Evolutionary conservation across 2,113 vertebrate species (phyloP).

Genomic region (Oncorhynchus mykiss): DNA sequence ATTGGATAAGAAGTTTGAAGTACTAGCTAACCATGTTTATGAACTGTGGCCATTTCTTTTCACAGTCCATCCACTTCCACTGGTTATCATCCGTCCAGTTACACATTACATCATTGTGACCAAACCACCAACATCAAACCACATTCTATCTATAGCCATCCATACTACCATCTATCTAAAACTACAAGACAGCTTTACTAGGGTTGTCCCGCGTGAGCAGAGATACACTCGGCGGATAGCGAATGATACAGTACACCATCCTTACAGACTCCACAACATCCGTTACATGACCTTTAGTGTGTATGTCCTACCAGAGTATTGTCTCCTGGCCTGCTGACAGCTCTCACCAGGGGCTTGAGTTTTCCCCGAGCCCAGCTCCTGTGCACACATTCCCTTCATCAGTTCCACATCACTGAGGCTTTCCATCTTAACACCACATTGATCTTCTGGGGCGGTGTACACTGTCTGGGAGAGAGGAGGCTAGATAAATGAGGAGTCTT

Average conservation of each 20-base stretch:
- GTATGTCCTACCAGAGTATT: neutral
- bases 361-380: constrained; percentile 2
- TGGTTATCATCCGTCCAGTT: too few relatives aligned
- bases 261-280: neutral
- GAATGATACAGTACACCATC: neutral
- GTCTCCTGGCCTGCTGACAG: neutral
- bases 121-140: too few relatives aligned
- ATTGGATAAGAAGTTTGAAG: too few relatives aligned
- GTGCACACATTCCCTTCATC: constrained; percentile 1
- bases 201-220: neutral
- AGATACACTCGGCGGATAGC: neutral
- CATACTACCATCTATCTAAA: too few relatives aligned
- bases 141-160: too few relatives aligned
- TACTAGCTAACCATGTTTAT: too few relatives aligned
- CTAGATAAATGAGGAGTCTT: constrained; percentile 41
- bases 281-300: constrained; percentile 12
- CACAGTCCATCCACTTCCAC: too few relatives aligned
- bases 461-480: constrained; percentile 31
- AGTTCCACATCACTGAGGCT: constrained; percentile 21
- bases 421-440: constrained; percentile 37
- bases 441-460: constrained; percentile 36
- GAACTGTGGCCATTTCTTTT: too few relatives aligned
- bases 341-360: constrained; percentile 12
- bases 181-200: neutral
- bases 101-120: too few relatives aligned